These are phyloP conservation scores for Delphinapterus leucas DNA, from an alignment of 2,113 vertebrate genomes.

Conservation along the genomic window DNA sequence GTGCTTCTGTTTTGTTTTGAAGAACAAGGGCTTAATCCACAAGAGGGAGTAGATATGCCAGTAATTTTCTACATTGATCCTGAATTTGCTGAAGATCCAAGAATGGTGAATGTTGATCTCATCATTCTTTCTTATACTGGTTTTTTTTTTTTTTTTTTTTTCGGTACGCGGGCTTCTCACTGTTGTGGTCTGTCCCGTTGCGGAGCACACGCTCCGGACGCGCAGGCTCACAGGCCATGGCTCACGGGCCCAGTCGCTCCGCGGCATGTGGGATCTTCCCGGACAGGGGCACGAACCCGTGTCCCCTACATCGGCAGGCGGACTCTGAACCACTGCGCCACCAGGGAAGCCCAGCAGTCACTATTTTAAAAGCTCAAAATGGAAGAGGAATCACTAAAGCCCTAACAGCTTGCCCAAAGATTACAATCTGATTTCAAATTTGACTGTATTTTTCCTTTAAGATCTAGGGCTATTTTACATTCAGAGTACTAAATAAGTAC, in stretches of 20 bases:
- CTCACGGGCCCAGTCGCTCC: too few relatives aligned
- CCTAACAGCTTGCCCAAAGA: neutral
- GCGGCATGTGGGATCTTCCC: too few relatives aligned
- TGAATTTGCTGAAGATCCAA: constrained; percentile 94
- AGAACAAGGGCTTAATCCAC: constrained; percentile 96
- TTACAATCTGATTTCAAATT: neutral
- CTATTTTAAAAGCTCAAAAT: constrained; percentile 18
- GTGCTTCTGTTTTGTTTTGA: constrained; percentile 99
- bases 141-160: constrained; percentile 75
- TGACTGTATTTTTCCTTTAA: constrained; percentile 2
- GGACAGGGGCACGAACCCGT: too few relatives aligned
- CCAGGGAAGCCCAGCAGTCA: neutral
- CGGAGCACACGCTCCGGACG: too few relatives aligned
- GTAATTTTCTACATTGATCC: constrained; percentile 99
- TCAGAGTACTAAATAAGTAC: neutral
- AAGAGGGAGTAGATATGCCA: constrained; percentile 99
- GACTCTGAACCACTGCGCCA: too few relatives aligned
- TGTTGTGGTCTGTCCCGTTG: too few relatives aligned
- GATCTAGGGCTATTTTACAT: neutral
- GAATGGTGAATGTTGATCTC: constrained; percentile 92
- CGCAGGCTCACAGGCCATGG: too few relatives aligned
- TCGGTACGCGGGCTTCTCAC: too few relatives aligned
- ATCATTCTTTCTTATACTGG: constrained; percentile 97
- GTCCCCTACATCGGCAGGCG: too few relatives aligned
- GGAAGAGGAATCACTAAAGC: neutral